These are phyloP conservation scores for Corythornis leucogaster DNA, from an alignment of 2,797 vertebrate species.

Conservation along the genomic window DNA sequence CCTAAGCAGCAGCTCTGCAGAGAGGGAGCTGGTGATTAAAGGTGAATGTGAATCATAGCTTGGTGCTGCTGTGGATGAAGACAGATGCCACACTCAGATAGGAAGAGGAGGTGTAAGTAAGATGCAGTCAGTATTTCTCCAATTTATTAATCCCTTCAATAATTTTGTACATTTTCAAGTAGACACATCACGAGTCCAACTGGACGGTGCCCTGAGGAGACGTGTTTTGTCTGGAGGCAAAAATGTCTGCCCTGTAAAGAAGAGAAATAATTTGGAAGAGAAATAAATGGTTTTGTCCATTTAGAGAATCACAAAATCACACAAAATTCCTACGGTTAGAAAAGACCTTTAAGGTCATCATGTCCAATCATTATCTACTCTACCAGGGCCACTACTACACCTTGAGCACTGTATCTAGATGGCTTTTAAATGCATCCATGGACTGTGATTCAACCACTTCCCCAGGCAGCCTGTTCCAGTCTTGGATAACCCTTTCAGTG, in stretches of 20 bases:
- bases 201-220: background rate
- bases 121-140: background rate
- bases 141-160: background rate
- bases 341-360: too few species aligned
- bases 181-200: background rate
- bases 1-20: background rate
- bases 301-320: too few species aligned
- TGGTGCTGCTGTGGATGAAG: background rate
- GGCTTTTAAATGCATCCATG: too few species aligned
- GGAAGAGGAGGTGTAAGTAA: background rate
- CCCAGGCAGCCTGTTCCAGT: too few species aligned
- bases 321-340: too few species aligned
- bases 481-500: too few species aligned
- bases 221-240: background rate
- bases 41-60: background rate
- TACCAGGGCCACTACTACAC: too few species aligned
- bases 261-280: background rate
- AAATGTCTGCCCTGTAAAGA: background rate
- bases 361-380: too few species aligned
- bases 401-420: too few species aligned
- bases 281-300: background rate
- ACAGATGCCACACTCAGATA: background rate
- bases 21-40: background rate
- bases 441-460: too few species aligned
- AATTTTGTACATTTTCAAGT: background rate